phyloP scores from a whole-genome alignment of 2,888 invertebrate genomes.

The Xestia xanthographa region DNA sequence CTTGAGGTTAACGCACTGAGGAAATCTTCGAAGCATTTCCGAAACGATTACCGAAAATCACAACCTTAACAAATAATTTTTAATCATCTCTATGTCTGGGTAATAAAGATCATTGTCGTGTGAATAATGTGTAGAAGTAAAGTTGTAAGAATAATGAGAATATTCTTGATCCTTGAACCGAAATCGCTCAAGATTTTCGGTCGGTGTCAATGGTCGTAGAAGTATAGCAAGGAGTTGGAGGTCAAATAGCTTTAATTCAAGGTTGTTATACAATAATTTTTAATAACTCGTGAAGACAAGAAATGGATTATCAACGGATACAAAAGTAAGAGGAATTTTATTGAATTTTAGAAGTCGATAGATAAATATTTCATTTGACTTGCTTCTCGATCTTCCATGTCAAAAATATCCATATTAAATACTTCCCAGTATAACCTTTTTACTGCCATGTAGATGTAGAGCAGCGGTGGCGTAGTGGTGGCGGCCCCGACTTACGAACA shows the following conservation, averaged over 20 bases:
- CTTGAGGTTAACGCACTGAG: conserved; percentile 70
- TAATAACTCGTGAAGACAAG: conserved; percentile 39
- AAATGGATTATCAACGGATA: background rate
- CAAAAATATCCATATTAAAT: background rate
- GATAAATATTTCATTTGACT: background rate
- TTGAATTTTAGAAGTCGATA: background rate
- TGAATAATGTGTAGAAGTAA: conserved; percentile 21
- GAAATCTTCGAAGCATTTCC: conserved; percentile 74
- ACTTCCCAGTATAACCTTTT: background rate
- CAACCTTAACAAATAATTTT: conserved; percentile 31
- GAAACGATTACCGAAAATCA: conserved; percentile 61
- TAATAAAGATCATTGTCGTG: conserved; percentile 46
- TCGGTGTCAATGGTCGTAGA: conserved; percentile 74
- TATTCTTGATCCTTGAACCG: conserved; percentile 68
- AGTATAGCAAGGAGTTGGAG: conserved; percentile 65
- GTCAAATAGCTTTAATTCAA: conserved; percentile 61
- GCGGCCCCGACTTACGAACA: too few species aligned
- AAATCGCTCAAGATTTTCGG: conserved; percentile 65
- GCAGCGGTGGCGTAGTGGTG: too few species aligned
- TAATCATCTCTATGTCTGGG: conserved; percentile 19
- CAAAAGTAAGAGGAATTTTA: background rate
- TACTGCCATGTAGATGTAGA: background rate
- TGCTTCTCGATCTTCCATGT: background rate
- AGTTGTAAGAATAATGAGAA: conserved; percentile 55
- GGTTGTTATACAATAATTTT: conserved; percentile 38